These are phyloP conservation scores for Cartodere bifasciata DNA, from an alignment of 2,888 invertebrate genomes.

Conservation along the genomic window DNA sequence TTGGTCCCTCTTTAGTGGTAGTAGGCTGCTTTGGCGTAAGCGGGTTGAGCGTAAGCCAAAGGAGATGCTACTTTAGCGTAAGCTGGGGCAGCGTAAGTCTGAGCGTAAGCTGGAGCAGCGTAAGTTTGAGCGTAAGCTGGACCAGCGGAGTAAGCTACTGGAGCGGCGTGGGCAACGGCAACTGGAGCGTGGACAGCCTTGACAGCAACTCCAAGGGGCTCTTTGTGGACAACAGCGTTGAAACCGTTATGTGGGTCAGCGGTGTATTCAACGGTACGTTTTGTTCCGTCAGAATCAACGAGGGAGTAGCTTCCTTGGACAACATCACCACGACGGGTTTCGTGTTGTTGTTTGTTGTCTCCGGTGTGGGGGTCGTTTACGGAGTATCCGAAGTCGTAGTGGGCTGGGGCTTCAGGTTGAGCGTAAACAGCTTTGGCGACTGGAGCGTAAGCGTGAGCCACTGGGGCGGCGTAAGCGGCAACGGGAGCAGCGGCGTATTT, in stretches of 20 bases:
- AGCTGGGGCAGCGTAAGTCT: conserved; percentile 15
- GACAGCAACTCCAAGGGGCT: conserved; percentile 30
- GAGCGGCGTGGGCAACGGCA: conserved; percentile 28
- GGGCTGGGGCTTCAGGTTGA: conserved; percentile 21
- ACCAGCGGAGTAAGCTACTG: conserved; percentile 17
- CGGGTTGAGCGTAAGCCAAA: conserved; percentile 15
- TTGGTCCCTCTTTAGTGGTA: conserved; percentile 4
- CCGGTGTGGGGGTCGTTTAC: conserved; percentile 32
- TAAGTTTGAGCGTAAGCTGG: conserved; percentile 13
- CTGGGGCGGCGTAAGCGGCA: conserved; percentile 13
- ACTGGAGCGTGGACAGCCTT: conserved; percentile 26
- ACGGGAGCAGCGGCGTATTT: conserved; percentile 10
- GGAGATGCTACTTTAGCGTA: conserved; percentile 16
- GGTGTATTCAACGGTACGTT: conserved; percentile 40
- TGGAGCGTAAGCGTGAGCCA: conserved; percentile 10
- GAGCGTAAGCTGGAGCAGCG: conserved; percentile 12
- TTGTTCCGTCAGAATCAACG: conserved; percentile 40
- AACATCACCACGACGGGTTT: conserved; percentile 38
- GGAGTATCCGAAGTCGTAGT: conserved; percentile 23
- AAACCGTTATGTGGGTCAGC: conserved; percentile 41
- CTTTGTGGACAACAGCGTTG: conserved; percentile 40
- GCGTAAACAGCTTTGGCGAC: conserved; percentile 18
- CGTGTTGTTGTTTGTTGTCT: conserved; percentile 40
- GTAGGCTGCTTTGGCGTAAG: conserved; percentile 11
- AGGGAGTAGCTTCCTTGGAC: conserved; percentile 40